These are phyloP conservation scores for Epistrophella euchroma DNA, from an alignment of 2,888 invertebrate species.

Conservation along the genomic window DNA sequence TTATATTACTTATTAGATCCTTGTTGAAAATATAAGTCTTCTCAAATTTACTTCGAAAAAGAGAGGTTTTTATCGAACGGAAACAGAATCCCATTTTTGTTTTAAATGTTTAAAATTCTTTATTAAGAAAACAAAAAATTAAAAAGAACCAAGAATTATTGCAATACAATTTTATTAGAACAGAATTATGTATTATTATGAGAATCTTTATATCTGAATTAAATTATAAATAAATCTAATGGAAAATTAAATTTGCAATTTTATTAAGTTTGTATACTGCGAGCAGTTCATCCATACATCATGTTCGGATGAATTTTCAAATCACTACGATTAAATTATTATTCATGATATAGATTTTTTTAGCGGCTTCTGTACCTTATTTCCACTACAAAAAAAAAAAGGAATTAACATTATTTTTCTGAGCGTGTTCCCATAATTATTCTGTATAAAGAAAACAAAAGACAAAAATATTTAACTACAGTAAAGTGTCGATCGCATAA, in stretches of 20 bases:
- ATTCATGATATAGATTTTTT: too few relatives aligned
- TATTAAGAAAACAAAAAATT: conserved; percentile 18
- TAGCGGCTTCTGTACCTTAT: too few relatives aligned
- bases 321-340: too few relatives aligned
- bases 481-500: too few relatives aligned
- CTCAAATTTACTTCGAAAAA: conserved; percentile 23
- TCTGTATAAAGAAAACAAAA: too few relatives aligned
- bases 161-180: conserved; percentile 55
- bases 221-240: conserved; percentile 66
- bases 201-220: conserved; percentile 63
- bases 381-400: too few relatives aligned
- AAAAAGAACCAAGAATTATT: conserved; percentile 47
- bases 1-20: conserved; percentile 65
- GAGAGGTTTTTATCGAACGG: conserved; percentile 17
- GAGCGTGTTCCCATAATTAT: too few relatives aligned
- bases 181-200: conserved; percentile 60
- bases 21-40: conserved; percentile 51
- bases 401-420: too few relatives aligned
- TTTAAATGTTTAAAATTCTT: conserved; percentile 37
- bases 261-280: neutral
- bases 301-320: too few relatives aligned
- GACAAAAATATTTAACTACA: too few relatives aligned
- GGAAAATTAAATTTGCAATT: conserved; percentile 21
- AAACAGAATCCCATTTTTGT: conserved; percentile 36
- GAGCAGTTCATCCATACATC: too few relatives aligned